Percentiles rank a stretch among this genome's conserved stretches.
These are phyloP conservation scores for Gadus chalcogrammus DNA, from an alignment of 2,113 vertebrate species.

Conservation along the genomic window DNA sequence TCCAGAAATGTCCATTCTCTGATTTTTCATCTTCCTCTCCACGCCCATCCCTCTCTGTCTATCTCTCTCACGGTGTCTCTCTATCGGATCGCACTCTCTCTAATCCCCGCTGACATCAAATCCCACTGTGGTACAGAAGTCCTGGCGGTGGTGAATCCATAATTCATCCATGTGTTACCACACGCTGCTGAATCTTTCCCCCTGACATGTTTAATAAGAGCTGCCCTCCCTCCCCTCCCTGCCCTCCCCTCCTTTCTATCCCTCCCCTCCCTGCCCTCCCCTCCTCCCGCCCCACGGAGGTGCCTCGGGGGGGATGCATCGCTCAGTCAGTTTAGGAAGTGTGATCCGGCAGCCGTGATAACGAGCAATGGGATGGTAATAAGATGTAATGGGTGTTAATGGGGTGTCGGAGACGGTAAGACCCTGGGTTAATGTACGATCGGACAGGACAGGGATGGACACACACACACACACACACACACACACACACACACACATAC, in stretches of 20 bases:
- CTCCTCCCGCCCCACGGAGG: neutral
- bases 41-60: conserved; percentile 12
- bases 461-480: neutral
- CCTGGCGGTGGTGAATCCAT: conserved; percentile 47
- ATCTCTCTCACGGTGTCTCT: neutral
- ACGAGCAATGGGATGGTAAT: conserved; percentile 49
- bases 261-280: conserved; percentile 23
- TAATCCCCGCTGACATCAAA: conserved; percentile 38
- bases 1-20: neutral
- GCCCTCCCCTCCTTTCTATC: neutral
- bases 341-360: conserved; percentile 45
- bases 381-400: conserved; percentile 70
- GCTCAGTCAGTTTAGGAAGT: conserved; percentile 50
- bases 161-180: conserved; percentile 55
- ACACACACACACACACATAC: neutral
- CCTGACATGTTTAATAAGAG: conserved; percentile 60
- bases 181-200: conserved; percentile 54
- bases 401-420: conserved; percentile 60
- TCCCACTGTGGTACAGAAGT: conserved; percentile 42
- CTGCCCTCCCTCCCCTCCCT: conserved; percentile 29
- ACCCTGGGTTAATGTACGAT: conserved; percentile 57
- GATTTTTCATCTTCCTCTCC: neutral
- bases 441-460: conserved; percentile 53
- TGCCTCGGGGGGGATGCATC: neutral
- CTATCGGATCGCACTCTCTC: neutral